Conservation (phyloP, 2,888 invertebrate species). For the Gnatocerus cornutus region DNA sequence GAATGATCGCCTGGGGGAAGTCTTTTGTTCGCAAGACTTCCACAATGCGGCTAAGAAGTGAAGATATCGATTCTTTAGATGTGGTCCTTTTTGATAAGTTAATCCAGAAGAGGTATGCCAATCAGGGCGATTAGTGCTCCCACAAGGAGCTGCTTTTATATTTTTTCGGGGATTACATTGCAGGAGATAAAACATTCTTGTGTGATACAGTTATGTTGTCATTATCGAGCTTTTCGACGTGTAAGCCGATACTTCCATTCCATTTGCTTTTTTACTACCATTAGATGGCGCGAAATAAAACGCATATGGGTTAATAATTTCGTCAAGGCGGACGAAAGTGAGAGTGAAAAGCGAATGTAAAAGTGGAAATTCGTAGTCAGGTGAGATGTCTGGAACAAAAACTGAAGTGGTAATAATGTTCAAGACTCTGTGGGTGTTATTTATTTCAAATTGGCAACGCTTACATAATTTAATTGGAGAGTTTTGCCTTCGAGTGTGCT, state of each 20-base stretch:
- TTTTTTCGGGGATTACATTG: constrained; percentile 8
- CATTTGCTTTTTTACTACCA: constrained; percentile 8
- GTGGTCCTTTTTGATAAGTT: constrained; percentile 27
- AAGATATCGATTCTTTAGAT: constrained; percentile 7
- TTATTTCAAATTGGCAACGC: too few relatives aligned
- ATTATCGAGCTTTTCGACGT: constrained; percentile 12
- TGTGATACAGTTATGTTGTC: constrained; percentile 10
- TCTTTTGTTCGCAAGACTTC: constrained; percentile 12
- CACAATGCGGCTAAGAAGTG: constrained; percentile 4
- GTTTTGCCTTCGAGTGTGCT: too few relatives aligned
- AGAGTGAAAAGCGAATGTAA: too few relatives aligned
- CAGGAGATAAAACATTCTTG: constrained; percentile 7
- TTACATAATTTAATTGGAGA: too few relatives aligned
- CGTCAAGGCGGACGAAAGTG: neutral
- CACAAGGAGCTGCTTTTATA: neutral
- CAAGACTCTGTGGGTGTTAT: too few relatives aligned
- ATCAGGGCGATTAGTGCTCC: constrained; percentile 21
- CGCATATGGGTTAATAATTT: constrained; percentile 8
- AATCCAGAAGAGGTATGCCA: constrained; percentile 6
- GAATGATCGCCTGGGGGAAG: constrained; percentile 29
- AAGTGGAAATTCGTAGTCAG: too few relatives aligned
- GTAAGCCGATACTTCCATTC: constrained; percentile 8
- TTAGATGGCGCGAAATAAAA: constrained; percentile 10
- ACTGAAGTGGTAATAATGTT: too few relatives aligned
- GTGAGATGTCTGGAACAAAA: too few relatives aligned